Base-by-base conservation (phyloP, 1,140 invertebrate species). In the Bathynomus jamesi region DNA sequence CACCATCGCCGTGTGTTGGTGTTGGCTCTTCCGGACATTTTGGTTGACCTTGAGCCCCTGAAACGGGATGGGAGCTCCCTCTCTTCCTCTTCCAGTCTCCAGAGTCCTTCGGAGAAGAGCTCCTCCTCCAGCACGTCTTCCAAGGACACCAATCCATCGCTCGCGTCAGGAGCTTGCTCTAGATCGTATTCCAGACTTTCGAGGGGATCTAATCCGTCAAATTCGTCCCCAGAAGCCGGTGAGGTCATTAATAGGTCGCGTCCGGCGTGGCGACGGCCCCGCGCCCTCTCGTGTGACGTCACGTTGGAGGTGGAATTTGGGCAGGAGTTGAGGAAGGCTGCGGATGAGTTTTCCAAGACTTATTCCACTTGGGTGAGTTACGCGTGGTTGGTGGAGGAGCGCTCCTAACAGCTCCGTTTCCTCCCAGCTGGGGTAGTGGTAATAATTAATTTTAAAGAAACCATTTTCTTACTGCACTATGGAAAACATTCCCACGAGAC, bases 231-330 rank as follows among this genome's bases (percentile, higher is more conserved):
- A 64, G 17, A 21, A 21, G 17, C 24, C 25, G 25, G 62, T 27
- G 17, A 7, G 10, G 28, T 17, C 17, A n/a, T 25, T 27, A 24
- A 27, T 27, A 17, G 28, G 21, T 17, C 65, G 4, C 61, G 65
- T 1, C 71, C 71, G 46, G 65, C 66, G 4, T 68, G 65, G 65
- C 29, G 30, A 25, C 30, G 61, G 5, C 61, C 29, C 11, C 28
- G 71, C 32, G 71, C 71, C 24, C 28, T 72, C 4, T 72, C 71
- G 28, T 72, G 71, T 72, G 71, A 72, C 31, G 71, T 72, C n/a
- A 72, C 69, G 11, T 17, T 72, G 53, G 71, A 62, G 11, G 71
- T 53, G 4, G 71, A 72, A 31, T 28, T 72, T 61, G 71, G 71
- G 7, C 53, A 61, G 25, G 66, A 72, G 30, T 61, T 72, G 5